Conservation (phyloP, 2,888 invertebrate genomes). For the Hermaeophaga mercurialis region DNA sequence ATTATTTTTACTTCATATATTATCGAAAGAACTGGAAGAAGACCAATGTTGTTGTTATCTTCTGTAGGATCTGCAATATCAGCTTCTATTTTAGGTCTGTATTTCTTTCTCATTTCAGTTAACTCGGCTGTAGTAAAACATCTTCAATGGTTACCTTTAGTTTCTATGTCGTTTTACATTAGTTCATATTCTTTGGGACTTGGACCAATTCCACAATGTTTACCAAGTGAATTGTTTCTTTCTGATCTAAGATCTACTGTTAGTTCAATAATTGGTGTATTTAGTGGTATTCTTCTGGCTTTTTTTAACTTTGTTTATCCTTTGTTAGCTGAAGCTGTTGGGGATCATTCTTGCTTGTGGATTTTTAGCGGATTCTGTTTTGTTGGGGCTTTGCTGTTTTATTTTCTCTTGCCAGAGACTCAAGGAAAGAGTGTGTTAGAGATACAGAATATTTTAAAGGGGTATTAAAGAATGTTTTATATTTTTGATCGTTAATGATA, state of each 20-base stretch:
- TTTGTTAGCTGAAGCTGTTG: conserved; percentile 11
- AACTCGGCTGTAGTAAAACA: background rate
- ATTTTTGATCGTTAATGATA: no score
- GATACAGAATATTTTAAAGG: conserved; percentile 17
- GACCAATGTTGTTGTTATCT: conserved; percentile 9
- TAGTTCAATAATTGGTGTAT: background rate
- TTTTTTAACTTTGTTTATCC: conserved; percentile 21
- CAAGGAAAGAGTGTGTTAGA: conserved; percentile 15
- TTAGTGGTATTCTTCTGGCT: background rate
- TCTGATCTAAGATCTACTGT: conserved; percentile 7
- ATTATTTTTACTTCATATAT: conserved; percentile 3
- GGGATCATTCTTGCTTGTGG: conserved; percentile 20
- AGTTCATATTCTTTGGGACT: conserved; percentile 8
- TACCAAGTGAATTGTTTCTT: conserved; percentile 1
- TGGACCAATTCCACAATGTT: conserved; percentile 6
- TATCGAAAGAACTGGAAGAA: conserved; percentile 18
- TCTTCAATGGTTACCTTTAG: conserved; percentile 7
- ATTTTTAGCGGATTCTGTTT: conserved; percentile 11
- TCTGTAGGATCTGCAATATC: background rate
- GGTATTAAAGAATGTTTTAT: conserved; percentile 4
- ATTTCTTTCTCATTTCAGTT: conserved; percentile 8
- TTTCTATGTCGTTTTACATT: background rate
- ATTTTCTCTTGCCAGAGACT: conserved; percentile 17
- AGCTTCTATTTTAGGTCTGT: background rate
- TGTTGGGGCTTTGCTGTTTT: background rate